Conservation (phyloP, 2,888 invertebrate genomes). For the Neoascia interrupta region DNA sequence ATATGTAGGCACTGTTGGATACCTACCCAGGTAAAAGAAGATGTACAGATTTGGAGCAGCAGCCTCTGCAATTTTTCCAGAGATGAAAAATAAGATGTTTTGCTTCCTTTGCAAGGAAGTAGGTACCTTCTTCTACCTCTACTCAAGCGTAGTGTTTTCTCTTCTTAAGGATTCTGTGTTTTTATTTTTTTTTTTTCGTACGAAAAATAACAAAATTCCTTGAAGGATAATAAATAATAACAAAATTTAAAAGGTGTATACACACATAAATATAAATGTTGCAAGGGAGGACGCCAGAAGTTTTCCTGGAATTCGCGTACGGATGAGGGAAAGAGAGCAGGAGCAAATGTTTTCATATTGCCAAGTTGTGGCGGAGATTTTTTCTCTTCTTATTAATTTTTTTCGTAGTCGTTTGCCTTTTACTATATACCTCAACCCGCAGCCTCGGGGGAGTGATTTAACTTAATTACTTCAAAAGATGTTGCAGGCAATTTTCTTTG, state of each 20-base stretch:
- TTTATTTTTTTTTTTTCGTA: not conserved
- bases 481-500: not conserved
- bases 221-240: constrained; percentile 47
- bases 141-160: not conserved
- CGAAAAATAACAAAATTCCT: constrained; percentile 30
- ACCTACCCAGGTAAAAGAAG: constrained; percentile 2
- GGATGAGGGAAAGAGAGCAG: not conserved
- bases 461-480: constrained; percentile 27
- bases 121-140: not conserved
- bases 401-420: too few species aligned
- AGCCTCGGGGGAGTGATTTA: constrained; percentile 20
- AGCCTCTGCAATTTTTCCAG: constrained; percentile 27
- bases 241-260: constrained; percentile 10
- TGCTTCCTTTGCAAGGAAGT: constrained; percentile 20
- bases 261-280: not conserved
- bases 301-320: not conserved
- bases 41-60: constrained; percentile 24
- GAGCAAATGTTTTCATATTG: not conserved
- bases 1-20: not conserved
- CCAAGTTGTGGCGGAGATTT: not conserved
- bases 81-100: constrained; percentile 47
- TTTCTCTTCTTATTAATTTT: too few species aligned
- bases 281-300: not conserved
- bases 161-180: not conserved
- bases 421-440: too few species aligned